Conservation (phyloP, 2,888 invertebrate species). For the Ochlodes sylvanus region DNA sequence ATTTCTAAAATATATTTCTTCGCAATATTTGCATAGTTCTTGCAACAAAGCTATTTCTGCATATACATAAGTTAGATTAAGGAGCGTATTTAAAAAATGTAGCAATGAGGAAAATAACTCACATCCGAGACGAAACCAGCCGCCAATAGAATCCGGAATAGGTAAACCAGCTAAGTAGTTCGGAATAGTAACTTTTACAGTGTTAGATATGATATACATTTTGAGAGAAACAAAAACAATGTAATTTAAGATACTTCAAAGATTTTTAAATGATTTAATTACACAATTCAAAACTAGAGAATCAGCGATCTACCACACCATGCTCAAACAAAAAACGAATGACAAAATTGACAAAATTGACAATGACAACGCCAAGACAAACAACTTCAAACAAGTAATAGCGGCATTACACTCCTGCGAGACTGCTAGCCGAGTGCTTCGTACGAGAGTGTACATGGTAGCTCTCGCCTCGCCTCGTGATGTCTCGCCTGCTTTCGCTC, state of each 20-base stretch:
- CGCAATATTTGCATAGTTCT: neutral
- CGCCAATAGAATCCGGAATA: constrained; percentile 92
- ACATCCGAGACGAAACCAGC: constrained; percentile 95
- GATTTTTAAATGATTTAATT: constrained; percentile 8
- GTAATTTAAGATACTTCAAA: neutral
- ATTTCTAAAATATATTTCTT: neutral
- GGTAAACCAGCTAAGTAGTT: constrained; percentile 94
- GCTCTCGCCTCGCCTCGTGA: no score
- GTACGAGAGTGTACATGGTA: no score
- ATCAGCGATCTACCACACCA: no score
- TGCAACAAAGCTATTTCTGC: neutral
- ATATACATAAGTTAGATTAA: neutral
- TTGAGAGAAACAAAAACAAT: constrained; percentile 49
- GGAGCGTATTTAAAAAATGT: neutral
- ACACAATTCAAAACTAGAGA: constrained; percentile 21
- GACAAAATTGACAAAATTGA: no score
- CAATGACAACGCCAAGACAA: no score
- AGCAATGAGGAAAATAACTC: constrained; percentile 44
- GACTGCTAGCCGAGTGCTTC: no score
- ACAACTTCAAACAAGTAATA: no score
- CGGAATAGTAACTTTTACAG: constrained; percentile 92
- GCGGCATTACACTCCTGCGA: no score
- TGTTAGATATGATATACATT: constrained; percentile 91
- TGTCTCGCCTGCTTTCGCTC: no score
- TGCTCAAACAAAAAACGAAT: no score